Evolutionary conservation across 1,140 invertebrate species (phyloP), one percentile per base, ranked within the genome.

Genomic region (Araneus ventricosus): DNA sequence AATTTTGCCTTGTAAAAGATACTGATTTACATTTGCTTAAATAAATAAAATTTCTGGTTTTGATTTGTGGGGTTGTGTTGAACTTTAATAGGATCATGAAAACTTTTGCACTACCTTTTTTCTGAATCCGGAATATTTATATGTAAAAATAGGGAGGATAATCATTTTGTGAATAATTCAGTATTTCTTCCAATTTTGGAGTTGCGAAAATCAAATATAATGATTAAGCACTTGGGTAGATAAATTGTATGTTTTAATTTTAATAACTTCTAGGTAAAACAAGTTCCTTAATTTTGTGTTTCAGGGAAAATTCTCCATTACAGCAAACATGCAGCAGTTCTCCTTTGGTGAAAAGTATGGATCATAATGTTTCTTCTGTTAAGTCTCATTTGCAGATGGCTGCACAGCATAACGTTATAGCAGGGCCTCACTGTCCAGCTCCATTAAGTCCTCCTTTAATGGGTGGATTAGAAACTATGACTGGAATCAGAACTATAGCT

Each of bases 371-470:
- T 57, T 84, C 90, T 84, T 88, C 88, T 39, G 91, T 88, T 52
- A 92, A 93, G 79, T 86, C 93, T 34, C 94, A 94, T 52, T 37
- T 90, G 27, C 92, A 93, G 52, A 63, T 93, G 4, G 39, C 90
- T 70, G 79, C 90, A 0, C 93, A 93, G 45, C 93, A 90, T 63
- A 90, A 90, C 70, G 37, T 30, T 52, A 92, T 93, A 14, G 57
- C 88, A 14, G 88, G 79, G n/a, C 85, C 90, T 80, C 85, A 79
- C 27, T 94, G 85, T 79, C 34, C 90, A 63, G 93, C 80, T 24
- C 89, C 93, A 27, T n/a, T 94, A 22, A 94, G 93, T 85, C 93
- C 93, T 52, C 93, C 93, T 17, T 45, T 90, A 24, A 93, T 80
- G 57, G 67, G 86, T 90, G 87, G 86, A 1, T 82, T 91, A 30